Conservation (phyloP, 2,888 invertebrate genomes). For the Ophioninae sp. region DNA sequence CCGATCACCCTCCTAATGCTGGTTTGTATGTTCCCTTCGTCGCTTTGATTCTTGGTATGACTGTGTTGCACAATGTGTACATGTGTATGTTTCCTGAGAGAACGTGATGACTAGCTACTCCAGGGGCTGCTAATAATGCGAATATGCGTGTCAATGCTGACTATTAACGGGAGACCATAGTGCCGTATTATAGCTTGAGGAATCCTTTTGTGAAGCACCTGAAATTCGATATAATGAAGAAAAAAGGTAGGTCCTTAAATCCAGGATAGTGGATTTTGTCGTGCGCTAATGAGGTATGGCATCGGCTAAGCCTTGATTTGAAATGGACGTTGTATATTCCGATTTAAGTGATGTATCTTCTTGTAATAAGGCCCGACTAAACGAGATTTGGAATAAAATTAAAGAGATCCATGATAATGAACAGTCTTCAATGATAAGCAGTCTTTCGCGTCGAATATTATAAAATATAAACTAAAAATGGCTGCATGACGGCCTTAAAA, state of each 20-base stretch:
- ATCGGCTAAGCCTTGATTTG: neutral
- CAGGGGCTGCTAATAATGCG: conserved; percentile 57
- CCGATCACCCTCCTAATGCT: conserved; percentile 37
- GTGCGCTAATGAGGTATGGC: neutral
- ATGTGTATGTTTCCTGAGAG: conserved; percentile 1
- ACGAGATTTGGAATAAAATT: too few relatives aligned
- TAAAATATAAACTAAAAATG: too few relatives aligned
- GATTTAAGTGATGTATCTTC: neutral
- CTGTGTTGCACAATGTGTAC: conserved; percentile 1
- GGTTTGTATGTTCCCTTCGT: conserved; percentile 23
- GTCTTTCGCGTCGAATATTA: too few relatives aligned
- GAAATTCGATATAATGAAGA: neutral
- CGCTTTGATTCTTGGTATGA: conserved; percentile 27
- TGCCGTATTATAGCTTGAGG: conserved; percentile 22
- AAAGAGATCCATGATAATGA: too few relatives aligned
- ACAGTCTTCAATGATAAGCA: too few relatives aligned
- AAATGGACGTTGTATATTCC: neutral
- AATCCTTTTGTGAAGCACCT: neutral
- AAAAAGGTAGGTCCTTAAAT: neutral
- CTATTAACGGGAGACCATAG: conserved; percentile 57
- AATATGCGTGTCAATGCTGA: conserved; percentile 41
- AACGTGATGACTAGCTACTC: conserved; percentile 31
- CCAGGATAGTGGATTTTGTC: neutral
- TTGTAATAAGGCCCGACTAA: too few relatives aligned
- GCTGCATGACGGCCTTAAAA: too few relatives aligned